Evolutionary conservation across 2,888 invertebrate genomes (phyloP), one percentile per base, ranked within the genome.

Genomic region (Argyra leucocephala): DNA sequence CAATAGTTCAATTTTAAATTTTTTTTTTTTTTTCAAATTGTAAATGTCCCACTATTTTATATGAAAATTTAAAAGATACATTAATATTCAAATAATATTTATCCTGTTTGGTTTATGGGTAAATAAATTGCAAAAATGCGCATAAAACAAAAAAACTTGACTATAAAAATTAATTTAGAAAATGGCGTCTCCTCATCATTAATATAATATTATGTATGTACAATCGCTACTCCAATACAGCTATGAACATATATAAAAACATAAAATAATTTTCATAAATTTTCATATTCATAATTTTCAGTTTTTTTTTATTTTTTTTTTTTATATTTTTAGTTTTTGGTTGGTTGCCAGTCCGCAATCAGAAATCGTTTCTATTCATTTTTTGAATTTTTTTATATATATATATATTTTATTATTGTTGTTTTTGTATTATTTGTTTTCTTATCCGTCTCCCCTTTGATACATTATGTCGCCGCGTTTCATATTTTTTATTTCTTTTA

Each of bases 191-290:
- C 48, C 48, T 5, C 7, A 48, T 18, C 18, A 15, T 3, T 18
- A 48, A 48, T 18, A 48, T 48, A 18, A 3, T 10, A 37, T 37
- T 37, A 37, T 37, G 48, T 18, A 3, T 6, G 18, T 18, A 48
- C 15, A 18, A 2, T 18, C 31, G 9, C 7, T 15, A 15, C n/a
- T 5, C 48, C 48, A 48, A n/a, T n/a, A n/a, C n/a, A n/a, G 12
- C 12, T 31, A 31, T 31, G 7, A 6, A 7, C 12, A 7, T 31
- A 12, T 31, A 12, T 12, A 7, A 31, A 31, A 31, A 31, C 31
- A 31, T 26, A 26, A n/a, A n/a, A 31, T 48, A 48, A 31, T 48
- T 48, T 48, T 48, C 48, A 48, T 48, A 48, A 48, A 48, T 48
- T 48, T 48, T 48, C 48, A 48, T 48, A 48, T 48, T 48, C 48